Percentiles rank a stretch among this genome's conserved stretches.
These are phyloP conservation scores for Elysia chlorotica DNA, from an alignment of 1,140 invertebrate genomes.

Conservation along the genomic window DNA sequence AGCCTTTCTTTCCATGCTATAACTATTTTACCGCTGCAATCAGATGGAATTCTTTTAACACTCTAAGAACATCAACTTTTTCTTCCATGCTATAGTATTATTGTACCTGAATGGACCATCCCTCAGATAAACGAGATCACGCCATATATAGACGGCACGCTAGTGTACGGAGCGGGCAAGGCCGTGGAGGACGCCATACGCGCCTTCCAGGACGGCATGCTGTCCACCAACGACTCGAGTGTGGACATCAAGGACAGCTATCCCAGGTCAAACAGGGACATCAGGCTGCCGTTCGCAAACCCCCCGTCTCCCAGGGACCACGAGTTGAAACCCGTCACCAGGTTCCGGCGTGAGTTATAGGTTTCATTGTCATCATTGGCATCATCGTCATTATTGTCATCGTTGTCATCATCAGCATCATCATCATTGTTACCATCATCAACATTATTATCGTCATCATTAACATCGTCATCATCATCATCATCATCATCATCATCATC, in stretches of 20 bases:
- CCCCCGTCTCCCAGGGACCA: constrained; percentile 68
- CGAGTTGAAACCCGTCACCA: constrained; percentile 58
- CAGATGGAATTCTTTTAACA: no score
- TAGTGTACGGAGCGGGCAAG: constrained; percentile 69
- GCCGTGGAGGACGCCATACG: constrained; percentile 68
- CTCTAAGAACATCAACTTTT: no score
- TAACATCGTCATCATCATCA: no score
- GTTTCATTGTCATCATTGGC: no score
- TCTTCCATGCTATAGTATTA: no score
- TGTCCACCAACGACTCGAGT: constrained; percentile 41
- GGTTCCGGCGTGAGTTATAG: constrained; percentile 70
- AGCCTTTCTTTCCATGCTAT: no score
- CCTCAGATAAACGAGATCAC: constrained; percentile 70
- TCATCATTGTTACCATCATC: not conserved
- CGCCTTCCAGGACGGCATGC: constrained; percentile 62
- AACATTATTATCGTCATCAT: no score
- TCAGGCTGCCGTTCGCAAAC: constrained; percentile 68
- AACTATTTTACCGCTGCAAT: no score
- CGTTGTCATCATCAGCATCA: not conserved
- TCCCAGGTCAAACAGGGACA: constrained; percentile 65
- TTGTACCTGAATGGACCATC: no score
- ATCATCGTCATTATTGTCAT: no score
- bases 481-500: no score
- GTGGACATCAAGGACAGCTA: constrained; percentile 26
- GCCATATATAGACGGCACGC: constrained; percentile 69